phyloP scores from a whole-genome alignment of 2,888 invertebrate species.

The Pristionchus arcanus region DNA sequence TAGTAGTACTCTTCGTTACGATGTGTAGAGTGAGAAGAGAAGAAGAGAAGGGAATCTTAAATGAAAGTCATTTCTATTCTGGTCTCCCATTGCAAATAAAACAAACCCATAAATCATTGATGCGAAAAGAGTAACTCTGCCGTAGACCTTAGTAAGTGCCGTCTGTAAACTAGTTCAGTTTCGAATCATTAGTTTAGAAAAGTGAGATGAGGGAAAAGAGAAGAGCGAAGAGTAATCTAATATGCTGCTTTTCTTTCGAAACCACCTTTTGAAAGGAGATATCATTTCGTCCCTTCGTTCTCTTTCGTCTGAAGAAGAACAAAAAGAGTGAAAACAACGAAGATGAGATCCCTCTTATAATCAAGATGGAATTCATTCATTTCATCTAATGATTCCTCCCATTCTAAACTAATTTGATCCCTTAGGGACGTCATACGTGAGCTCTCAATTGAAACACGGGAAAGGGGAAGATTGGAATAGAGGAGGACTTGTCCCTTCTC shows the following conservation, averaged over 20 bases:
- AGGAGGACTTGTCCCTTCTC: background rate
- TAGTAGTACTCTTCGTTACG: background rate
- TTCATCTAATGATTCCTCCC: conserved; percentile 3
- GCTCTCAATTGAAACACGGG: conserved; percentile 7
- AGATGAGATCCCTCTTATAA: background rate
- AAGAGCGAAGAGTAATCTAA: conserved; percentile 31
- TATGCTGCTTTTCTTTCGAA: conserved; percentile 46
- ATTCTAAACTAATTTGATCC: conserved; percentile 20
- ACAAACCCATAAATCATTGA: background rate
- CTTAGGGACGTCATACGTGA: background rate
- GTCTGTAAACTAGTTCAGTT: background rate
- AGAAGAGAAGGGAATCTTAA: background rate
- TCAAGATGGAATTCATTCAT: background rate
- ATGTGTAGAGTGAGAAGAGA: background rate
- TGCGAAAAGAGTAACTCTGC: background rate
- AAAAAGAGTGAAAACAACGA: background rate
- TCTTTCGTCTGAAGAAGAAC: background rate
- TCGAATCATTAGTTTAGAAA: conserved; percentile 3
- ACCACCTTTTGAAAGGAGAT: conserved; percentile 44
- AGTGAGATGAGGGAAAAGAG: conserved; percentile 23
- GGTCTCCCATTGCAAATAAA: background rate
- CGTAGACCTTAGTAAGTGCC: background rate
- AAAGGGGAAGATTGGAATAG: conserved; percentile 23
- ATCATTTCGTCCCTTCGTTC: conserved; percentile 3
- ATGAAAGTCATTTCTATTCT: conserved; percentile 1